phyloP scores from a whole-genome alignment of 2,113 vertebrate genomes.

The Eonycteris spelaea region DNA sequence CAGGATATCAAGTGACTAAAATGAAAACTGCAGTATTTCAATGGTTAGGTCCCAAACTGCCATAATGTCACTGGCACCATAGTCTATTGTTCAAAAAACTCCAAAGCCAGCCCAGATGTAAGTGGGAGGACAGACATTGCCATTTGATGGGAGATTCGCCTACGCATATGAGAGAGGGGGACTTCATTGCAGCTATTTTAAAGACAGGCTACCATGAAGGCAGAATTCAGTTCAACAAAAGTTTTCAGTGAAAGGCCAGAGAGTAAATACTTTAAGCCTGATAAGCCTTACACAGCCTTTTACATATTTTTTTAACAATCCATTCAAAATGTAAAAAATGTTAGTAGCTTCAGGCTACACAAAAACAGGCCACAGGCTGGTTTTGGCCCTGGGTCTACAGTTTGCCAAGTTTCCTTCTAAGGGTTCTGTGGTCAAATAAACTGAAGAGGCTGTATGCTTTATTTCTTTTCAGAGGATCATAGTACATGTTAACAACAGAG shows the following conservation, averaged over 20 bases:
- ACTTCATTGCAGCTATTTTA: rapidly evolving
- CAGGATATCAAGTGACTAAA: background rate
- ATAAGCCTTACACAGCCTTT: background rate
- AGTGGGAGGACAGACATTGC: rapidly evolving
- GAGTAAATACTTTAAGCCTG: background rate
- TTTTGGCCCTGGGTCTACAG: background rate
- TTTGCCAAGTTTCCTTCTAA: background rate
- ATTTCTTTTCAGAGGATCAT: background rate
- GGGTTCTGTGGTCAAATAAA: background rate
- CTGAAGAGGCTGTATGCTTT: background rate
- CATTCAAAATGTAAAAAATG: background rate
- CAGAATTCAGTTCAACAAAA: background rate
- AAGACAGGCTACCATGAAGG: rapidly evolving
- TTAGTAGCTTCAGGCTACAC: background rate
- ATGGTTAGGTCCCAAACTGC: background rate
- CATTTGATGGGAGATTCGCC: background rate
- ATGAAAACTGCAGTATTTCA: background rate
- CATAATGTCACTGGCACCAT: too few relatives aligned
- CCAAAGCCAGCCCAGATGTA: background rate
- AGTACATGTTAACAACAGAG: background rate
- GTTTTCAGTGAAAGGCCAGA: background rate
- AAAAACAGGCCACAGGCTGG: background rate
- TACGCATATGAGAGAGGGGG: background rate
- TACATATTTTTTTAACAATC: background rate
- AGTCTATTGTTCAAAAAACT: background rate